Conservation (phyloP, 1,140 invertebrate species). For the Oncopeltus fasciatus region DNA sequence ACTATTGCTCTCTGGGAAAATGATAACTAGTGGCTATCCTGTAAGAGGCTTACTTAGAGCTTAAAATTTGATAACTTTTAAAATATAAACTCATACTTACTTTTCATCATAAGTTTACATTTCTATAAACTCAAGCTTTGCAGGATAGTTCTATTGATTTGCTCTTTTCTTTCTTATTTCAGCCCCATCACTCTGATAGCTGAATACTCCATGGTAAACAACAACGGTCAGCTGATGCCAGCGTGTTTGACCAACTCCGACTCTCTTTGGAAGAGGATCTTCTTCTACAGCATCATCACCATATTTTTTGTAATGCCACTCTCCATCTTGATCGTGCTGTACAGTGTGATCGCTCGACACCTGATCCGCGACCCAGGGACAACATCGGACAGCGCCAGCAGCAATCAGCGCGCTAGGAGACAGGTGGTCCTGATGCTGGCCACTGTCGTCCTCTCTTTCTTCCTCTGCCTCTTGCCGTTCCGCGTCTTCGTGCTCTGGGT, state of each 20-base stretch:
- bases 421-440: constrained; percentile 70
- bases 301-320: constrained; percentile 65
- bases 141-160: too few relatives aligned
- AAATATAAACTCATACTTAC: too few relatives aligned
- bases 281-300: constrained; percentile 54
- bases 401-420: constrained; percentile 37
- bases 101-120: too few relatives aligned
- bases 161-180: constrained; percentile 21
- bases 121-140: too few relatives aligned
- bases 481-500: constrained; percentile 69
- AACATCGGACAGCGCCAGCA: constrained; percentile 42
- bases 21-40: too few relatives aligned
- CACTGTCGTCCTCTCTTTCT: constrained; percentile 70
- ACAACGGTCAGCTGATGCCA: constrained; percentile 34
- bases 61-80: too few relatives aligned
- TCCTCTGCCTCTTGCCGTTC: constrained; percentile 73
- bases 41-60: too few relatives aligned
- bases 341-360: constrained; percentile 58
- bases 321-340: constrained; percentile 55
- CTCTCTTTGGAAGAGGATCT: constrained; percentile 49
- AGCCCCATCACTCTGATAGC: constrained; percentile 49
- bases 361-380: constrained; percentile 47
- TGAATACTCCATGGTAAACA: constrained; percentile 39
- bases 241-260: constrained; percentile 49
- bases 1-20: too few relatives aligned